Evolutionary conservation across 1,140 invertebrate genomes (phyloP), one percentile per base, ranked within the genome.

Genomic region (Aricia agestis): DNA sequence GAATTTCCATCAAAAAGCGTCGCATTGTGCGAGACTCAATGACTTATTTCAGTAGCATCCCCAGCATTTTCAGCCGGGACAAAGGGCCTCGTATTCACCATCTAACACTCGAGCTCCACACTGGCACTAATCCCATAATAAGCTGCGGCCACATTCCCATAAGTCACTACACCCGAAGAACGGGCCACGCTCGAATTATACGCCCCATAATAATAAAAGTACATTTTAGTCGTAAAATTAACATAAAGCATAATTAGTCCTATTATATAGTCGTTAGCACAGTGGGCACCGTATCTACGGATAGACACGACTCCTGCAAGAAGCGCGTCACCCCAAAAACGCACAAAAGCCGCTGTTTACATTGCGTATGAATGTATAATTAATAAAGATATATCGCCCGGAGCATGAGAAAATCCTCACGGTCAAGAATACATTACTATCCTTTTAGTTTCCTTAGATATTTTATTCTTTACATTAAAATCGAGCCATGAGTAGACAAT

Each of bases 331-430:
- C 74, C 76, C 76, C 73, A 78, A 66, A 52, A 66, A 57, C 68
- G 66, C 66, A 86, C 86, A 86, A 85, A 79, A 79, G 68, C 52
- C 72, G 76, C 74, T 90, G 87, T 90, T 90, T 90, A 90, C 86
- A 87, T 90, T 87, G 82, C 79, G 72, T 76, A 79, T 79, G 86
- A 88, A 90, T 89, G 85, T 84, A 89, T 89, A 89, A 89, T 86
- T 89, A 87, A 89, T 89, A 81, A 77, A 80, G 81, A 84, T 82
- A 81, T 85, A 82, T 82, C 69, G 74, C 77, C 69, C 68, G 65
- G 77, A 72, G 79, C 82, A 83, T 89, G 86, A 87, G 84, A 87
- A 87, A 84, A 78, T 78, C 67, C 68, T 72, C 71, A 69, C 71
- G 79, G 81, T 81, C 76, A 71, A 73, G 80, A 80, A 74, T 82